Conservation (phyloP, 2,888 invertebrate species). For the Marronus borbonicus region DNA sequence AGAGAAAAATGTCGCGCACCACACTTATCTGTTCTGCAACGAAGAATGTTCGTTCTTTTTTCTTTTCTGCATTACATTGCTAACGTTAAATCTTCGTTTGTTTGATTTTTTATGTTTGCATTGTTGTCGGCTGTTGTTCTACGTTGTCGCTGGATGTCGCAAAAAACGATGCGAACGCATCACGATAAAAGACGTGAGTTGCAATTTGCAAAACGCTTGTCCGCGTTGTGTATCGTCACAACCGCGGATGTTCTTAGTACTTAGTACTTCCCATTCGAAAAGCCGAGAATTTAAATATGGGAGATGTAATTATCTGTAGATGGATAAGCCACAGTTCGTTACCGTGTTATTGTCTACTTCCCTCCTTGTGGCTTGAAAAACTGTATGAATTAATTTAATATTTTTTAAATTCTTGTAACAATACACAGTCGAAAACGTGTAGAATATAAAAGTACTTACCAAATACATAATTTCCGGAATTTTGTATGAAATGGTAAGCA, state of each 20-base stretch:
- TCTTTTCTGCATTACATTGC: conserved; percentile 11
- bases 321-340: too few relatives aligned
- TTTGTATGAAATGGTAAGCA: too few relatives aligned
- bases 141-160: conserved; percentile 15
- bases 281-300: too few relatives aligned
- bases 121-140: conserved; percentile 4
- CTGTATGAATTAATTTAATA: too few relatives aligned
- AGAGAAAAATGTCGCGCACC: conserved; percentile 37
- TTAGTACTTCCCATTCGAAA: too few relatives aligned
- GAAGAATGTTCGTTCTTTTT: conserved; percentile 11
- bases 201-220: conserved; percentile 9
- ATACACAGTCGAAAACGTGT: too few relatives aligned
- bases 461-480: too few relatives aligned
- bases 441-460: too few relatives aligned
- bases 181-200: conserved; percentile 9
- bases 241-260: not conserved
- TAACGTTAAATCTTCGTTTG: conserved; percentile 26
- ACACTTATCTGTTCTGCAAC: conserved; percentile 19
- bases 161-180: not conserved
- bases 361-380: too few relatives aligned
- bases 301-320: too few relatives aligned
- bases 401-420: too few relatives aligned
- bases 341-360: too few relatives aligned
- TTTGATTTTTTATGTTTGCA: conserved; percentile 25
- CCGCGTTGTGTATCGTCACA: not conserved